phyloP scores from a whole-genome alignment of 1,140 invertebrate genomes.

The Cylas formicarius region DNA sequence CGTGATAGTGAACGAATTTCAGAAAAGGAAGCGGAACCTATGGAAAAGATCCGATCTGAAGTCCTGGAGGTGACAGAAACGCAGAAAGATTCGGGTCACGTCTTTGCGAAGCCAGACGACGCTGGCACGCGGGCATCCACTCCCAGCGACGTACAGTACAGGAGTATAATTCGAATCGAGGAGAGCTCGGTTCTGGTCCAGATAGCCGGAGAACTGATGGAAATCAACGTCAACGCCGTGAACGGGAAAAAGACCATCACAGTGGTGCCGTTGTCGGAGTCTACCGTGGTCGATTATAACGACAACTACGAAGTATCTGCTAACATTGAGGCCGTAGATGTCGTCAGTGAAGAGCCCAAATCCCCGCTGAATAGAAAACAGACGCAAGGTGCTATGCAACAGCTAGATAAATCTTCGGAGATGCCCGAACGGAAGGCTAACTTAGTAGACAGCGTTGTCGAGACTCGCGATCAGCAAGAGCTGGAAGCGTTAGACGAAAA shows the following conservation, averaged over 20 bases:
- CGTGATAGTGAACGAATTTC: not conserved
- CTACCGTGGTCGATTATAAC: slow-evolving; percentile 28
- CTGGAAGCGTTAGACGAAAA: not conserved
- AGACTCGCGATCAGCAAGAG: no score
- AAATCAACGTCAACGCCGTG: slow-evolving; percentile 31
- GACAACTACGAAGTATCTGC: slow-evolving; percentile 25
- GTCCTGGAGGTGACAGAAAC: not conserved
- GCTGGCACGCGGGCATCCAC: not conserved
- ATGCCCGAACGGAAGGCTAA: no score
- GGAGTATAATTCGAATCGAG: slow-evolving; percentile 23
- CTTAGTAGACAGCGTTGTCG: no score
- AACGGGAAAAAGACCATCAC: slow-evolving; percentile 36
- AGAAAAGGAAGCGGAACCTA: no score
- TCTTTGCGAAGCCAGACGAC: not conserved
- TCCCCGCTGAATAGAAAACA: no score
- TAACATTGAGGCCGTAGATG: slow-evolving; percentile 4
- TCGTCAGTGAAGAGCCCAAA: no score
- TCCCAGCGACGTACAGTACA: slow-evolving; percentile 16
- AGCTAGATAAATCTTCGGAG: no score
- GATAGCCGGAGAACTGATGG: slow-evolving; percentile 34
- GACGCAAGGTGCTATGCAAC: no score
- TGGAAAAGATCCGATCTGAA: slow-evolving; percentile 1
- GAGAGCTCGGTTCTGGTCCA: slow-evolving; percentile 30
- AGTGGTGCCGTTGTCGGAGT: slow-evolving; percentile 29
- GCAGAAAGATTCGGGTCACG: not conserved